These are phyloP conservation scores for Smithornis capensis DNA, from an alignment of 2,113 vertebrate species.

Conservation along the genomic window DNA sequence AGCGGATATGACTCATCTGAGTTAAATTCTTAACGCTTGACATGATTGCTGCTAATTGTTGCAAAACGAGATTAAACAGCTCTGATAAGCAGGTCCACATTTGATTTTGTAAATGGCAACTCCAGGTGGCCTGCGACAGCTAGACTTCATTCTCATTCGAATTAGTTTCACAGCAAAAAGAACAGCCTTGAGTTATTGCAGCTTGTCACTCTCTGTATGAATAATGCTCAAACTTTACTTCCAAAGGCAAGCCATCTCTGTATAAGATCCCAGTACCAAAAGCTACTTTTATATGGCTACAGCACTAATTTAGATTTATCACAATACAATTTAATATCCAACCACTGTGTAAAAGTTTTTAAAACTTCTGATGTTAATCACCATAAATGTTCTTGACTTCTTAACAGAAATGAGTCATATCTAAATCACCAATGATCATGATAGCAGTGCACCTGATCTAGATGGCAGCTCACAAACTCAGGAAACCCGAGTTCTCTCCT, in stretches of 20 bases:
- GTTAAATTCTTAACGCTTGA: slow-evolving; percentile 46
- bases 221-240: not conserved
- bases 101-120: not conserved
- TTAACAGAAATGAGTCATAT: not conserved
- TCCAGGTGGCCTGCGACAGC: not conserved
- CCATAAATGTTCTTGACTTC: not conserved
- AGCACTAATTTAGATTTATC: not conserved
- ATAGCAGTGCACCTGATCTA: not conserved
- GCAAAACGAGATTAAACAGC: slow-evolving; percentile 51
- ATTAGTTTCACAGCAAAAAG: not conserved
- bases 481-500: not conserved
- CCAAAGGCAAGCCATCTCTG: not conserved
- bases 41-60: slow-evolving; percentile 44
- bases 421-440: not conserved
- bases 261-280: not conserved
- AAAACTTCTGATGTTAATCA: not conserved
- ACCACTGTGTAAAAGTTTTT: not conserved
- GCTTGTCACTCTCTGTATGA: not conserved
- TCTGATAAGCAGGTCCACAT: slow-evolving; percentile 1
- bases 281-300: not conserved
- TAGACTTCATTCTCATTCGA: not conserved
- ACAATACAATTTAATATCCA: not conserved
- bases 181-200: not conserved
- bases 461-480: not conserved
- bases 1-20: slow-evolving; percentile 64